Conservation (phyloP, 2,888 invertebrate genomes). For the Creontiades dilutus region DNA sequence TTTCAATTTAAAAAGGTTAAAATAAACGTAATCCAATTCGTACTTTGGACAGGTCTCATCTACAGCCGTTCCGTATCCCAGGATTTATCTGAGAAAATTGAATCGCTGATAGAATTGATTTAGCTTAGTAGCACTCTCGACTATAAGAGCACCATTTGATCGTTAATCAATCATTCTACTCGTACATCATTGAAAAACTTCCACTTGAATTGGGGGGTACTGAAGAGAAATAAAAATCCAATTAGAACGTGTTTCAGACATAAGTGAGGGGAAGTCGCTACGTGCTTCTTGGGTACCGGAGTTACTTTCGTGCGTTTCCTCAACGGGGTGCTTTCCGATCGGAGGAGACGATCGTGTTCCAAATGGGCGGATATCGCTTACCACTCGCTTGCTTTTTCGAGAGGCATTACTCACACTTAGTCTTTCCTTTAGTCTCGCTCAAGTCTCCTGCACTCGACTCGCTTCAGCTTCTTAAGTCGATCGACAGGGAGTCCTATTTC, state of each 20-base stretch:
- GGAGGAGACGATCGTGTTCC: constrained; percentile 49
- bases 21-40: too few relatives aligned
- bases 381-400: constrained; percentile 30
- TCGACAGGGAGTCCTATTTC: constrained; percentile 38
- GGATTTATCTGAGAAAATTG: too few relatives aligned
- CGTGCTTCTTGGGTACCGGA: constrained; percentile 12
- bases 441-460: neutral
- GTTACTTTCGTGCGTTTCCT: constrained; percentile 37
- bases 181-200: too few relatives aligned
- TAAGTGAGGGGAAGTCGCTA: neutral
- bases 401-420: constrained; percentile 37
- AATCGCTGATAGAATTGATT: too few relatives aligned
- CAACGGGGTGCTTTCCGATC: neutral
- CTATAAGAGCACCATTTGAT: too few relatives aligned
- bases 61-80: too few relatives aligned
- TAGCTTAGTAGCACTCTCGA: too few relatives aligned
- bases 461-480: constrained; percentile 5
- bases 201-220: too few relatives aligned
- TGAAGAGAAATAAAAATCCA: neutral
- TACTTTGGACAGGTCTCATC: too few relatives aligned
- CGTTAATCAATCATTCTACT: too few relatives aligned
- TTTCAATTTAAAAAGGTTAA: too few relatives aligned
- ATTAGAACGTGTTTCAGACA: constrained; percentile 46
- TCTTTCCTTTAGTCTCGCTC: neutral
- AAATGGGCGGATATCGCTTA: constrained; percentile 53